Percentiles rank a stretch among this genome's conserved stretches.
phyloP scores from a whole-genome alignment of 2,113 vertebrate genomes.

The Petroica traversi region DNA sequence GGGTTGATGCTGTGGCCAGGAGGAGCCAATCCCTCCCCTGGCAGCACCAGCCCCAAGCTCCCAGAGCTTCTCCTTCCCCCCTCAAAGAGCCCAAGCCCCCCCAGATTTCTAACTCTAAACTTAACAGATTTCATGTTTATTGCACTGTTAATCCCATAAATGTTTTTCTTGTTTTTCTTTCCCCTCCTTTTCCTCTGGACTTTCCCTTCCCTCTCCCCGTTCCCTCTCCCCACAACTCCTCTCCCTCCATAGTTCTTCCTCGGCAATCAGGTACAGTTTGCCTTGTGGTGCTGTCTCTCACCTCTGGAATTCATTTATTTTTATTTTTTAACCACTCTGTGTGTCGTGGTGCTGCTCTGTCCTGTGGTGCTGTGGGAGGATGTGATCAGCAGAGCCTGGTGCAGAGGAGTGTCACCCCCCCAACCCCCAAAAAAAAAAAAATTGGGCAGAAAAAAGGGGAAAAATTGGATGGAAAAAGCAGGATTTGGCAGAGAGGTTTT shows the following conservation, averaged over 20 bases:
- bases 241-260: constrained; percentile 97
- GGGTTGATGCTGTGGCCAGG: not conserved
- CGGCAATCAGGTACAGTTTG: constrained; percentile 99
- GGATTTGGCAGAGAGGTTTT: not conserved
- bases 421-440: rapidly evolving
- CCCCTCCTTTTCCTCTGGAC: constrained; percentile 22
- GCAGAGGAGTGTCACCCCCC: not conserved
- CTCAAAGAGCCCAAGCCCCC: not conserved
- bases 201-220: not conserved
- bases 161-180: constrained; percentile 71
- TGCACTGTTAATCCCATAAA: constrained; percentile 71
- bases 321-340: not conserved
- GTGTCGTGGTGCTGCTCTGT: constrained; percentile 50
- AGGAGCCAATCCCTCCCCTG: not conserved
- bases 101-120: not conserved
- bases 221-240: constrained; percentile 62
- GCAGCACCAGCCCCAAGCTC: not conserved
- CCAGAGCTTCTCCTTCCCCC: not conserved
- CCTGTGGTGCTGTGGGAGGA: constrained; percentile 59
- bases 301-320: not conserved
- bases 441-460: not conserved
- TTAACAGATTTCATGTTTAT: constrained; percentile 33
- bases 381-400: constrained; percentile 63
- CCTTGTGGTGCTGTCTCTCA: constrained; percentile 59
- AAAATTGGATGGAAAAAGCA: not conserved